phyloP scores from a whole-genome alignment of 64 coral and sea anemone genomes.

The Catalaphyllia jardinei region DNA sequence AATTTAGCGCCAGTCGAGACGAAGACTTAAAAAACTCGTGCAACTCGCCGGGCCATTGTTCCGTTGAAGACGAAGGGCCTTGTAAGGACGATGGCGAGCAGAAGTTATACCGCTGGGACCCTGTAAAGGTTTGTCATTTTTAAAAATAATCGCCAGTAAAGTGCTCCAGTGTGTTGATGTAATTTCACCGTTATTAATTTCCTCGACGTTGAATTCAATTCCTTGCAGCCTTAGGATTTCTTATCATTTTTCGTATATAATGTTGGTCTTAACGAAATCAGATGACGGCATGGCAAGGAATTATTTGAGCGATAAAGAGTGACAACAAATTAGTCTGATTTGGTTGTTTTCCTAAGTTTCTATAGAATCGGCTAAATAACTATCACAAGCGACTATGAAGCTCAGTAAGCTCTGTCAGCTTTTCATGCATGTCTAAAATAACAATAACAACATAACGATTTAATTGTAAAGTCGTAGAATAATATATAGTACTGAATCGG shows the following conservation, averaged over 20 bases:
- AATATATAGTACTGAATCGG: not conserved
- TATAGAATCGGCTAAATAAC: not conserved
- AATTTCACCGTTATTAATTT: too few relatives aligned
- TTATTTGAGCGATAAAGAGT: not conserved
- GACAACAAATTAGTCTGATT: too few relatives aligned
- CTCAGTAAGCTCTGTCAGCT: not conserved
- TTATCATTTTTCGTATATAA: too few relatives aligned
- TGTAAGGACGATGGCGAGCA: conserved; percentile 51
- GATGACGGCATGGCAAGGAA: too few relatives aligned
- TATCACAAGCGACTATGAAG: not conserved
- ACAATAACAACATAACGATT: not conserved
- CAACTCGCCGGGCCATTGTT: conserved; percentile 1
- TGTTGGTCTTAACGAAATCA: too few relatives aligned
- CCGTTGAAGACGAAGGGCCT: conserved; percentile 38
- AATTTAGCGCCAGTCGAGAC: not conserved
- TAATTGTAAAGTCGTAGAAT: too few relatives aligned
- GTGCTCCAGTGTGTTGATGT: too few relatives aligned
- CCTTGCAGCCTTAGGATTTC: too few relatives aligned
- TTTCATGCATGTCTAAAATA: conserved; percentile 15
- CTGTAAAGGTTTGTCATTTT: conserved; percentile 51
- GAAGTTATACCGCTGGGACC: conserved; percentile 64
- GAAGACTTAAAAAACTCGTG: not conserved
- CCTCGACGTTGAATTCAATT: too few relatives aligned
- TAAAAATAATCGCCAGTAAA: not conserved
- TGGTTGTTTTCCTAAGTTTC: not conserved